phyloP scores from a whole-genome alignment of 92 coral and sea anemone species.

The Palythoa heliodiscus region DNA sequence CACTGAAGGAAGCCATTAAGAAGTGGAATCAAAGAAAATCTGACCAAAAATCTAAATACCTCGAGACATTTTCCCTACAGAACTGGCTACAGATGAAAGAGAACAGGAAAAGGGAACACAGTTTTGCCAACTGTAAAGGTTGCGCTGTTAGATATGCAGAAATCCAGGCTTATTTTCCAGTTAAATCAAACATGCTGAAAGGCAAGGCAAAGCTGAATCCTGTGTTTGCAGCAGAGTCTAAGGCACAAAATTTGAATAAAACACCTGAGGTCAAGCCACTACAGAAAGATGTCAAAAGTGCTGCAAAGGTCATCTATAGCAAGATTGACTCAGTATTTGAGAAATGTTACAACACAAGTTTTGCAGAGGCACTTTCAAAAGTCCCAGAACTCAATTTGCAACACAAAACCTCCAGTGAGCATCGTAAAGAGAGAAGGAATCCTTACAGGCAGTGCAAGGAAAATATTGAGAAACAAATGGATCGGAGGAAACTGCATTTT shows the following conservation, averaged over 20 bases:
- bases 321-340: neutral
- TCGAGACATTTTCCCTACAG: slow-evolving; percentile 53
- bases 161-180: slow-evolving; percentile 35
- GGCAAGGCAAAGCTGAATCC: slow-evolving; percentile 52
- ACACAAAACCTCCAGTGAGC: neutral
- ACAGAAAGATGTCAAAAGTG: neutral
- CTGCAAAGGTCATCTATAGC: neutral
- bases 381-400: neutral
- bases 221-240: slow-evolving; percentile 39
- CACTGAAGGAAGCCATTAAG: slow-evolving; percentile 35
- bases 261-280: slow-evolving; percentile 30
- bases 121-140: slow-evolving; percentile 43
- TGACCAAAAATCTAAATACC: slow-evolving; percentile 44
- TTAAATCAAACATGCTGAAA: slow-evolving; percentile 49
- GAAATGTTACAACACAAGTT: neutral
- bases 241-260: slow-evolving; percentile 9
- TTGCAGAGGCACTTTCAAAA: neutral
- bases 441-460: neutral
- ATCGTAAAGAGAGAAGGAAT: neutral
- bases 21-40: slow-evolving; percentile 59
- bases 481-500: slow-evolving; percentile 3
- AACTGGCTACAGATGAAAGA: slow-evolving; percentile 48
- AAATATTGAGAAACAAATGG: neutral
- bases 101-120: slow-evolving; percentile 48
- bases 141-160: slow-evolving; percentile 52